Base-by-base conservation (phyloP, 2,888 invertebrate species). In the Eupeodes luniger region DNA sequence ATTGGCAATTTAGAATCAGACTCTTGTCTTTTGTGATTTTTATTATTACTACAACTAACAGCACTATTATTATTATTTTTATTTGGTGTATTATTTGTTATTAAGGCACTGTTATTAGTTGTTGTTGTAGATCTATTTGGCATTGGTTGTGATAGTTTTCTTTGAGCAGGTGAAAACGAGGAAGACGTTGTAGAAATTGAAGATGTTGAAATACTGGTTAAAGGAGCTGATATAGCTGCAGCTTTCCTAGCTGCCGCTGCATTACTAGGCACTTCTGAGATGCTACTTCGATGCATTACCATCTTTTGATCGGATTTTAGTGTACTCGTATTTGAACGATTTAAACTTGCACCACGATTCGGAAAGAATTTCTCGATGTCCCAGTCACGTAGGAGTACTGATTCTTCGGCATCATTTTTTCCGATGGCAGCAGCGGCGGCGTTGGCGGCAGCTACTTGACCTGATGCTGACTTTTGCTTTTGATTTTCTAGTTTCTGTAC, bases 311-410 rank as follows among this genome's bases (percentile, higher is more conserved):
- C 93, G 74, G 92, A 92, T 85, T 93, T 93, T 9, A 93, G 88
- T 11, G 93, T 93, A 86, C 92, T 92, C 91, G 95, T 94, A 88
- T 94, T 94, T 84, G 88, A 93, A 55, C 91, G 91, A 85, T 89
- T 91, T 10, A 92, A 90, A 79, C 93, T 93, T 64, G 92, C 91
- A 62, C 80, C 90, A 64, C 91, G 90, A 72, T 91, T 90, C 14
- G 96, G 96, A 94, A 97, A 97, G 94, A 97, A 97, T 92, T 96
- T 96, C 90, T 97, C 96, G 94, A 97, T 96, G 94, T 97, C 96
- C 97, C 97, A 97, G 92, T 97, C 97, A 94, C 97, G 96, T 91
- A 97, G 95, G 89, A 97, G 95, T 77, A 96, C 96, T 89, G 96
- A 96, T 93, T 97, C 97, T 92, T 97, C 97, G 91, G 89, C 81